A percentile compares a stretch with the other conserved stretches of the same genome.
phyloP scores from a whole-genome alignment of 2,113 vertebrate species.

The Naja naja region DNA sequence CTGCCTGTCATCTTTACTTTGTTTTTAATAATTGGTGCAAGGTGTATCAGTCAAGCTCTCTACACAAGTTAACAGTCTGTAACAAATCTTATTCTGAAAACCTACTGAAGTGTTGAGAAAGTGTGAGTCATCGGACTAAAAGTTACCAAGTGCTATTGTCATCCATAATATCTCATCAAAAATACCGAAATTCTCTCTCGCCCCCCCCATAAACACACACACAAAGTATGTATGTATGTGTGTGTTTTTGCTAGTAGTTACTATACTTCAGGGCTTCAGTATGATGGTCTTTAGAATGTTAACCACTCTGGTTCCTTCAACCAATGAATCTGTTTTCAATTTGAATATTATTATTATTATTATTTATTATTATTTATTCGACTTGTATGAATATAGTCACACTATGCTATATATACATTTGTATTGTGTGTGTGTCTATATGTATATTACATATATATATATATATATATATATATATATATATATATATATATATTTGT shows the following conservation, averaged over 20 bases:
- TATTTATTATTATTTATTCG: too few relatives aligned
- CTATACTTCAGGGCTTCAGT: neutral
- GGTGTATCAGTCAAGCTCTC: slow-evolving; percentile 26
- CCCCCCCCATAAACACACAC: neutral
- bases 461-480: too few relatives aligned
- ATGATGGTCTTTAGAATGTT: neutral
- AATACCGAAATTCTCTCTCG: neutral
- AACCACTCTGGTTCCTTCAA: neutral
- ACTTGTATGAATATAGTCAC: neutral
- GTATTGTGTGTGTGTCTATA: too few relatives aligned
- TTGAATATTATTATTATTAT: too few relatives aligned
- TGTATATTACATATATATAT: too few relatives aligned
- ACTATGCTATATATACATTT: too few relatives aligned
- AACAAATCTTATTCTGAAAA: slow-evolving; percentile 14
- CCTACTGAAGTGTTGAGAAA: neutral
- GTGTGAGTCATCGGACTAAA: slow-evolving; percentile 28
- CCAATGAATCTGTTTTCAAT: neutral
- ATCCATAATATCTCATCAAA: slow-evolving; percentile 21
- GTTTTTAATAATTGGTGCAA: slow-evolving; percentile 13
- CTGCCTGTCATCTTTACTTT: slow-evolving; percentile 15
- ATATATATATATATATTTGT: too few relatives aligned
- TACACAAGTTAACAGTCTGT: slow-evolving; percentile 28
- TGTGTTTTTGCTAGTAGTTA: neutral
- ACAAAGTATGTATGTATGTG: neutral
- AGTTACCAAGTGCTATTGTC: neutral